Base-by-base conservation (phyloP, 2,113 vertebrate genomes). In the Tachuris rubrigastra region DNA sequence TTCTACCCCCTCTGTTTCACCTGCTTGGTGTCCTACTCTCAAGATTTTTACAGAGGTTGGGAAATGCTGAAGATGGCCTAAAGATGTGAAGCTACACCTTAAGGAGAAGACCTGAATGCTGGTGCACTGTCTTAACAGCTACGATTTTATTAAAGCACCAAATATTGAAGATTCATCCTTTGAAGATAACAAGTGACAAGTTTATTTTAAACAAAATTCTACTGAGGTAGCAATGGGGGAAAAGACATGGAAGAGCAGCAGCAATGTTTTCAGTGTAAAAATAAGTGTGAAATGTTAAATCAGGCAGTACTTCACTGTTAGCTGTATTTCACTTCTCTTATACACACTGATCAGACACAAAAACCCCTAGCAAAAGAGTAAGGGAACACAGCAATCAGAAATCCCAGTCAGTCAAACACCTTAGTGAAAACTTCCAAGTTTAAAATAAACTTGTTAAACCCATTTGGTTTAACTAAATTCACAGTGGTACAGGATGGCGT, bases 381-480 rank as follows among this genome's bases (percentile, higher is more conserved):
- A 88, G 9, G 17, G 14, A 79, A 9, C 1, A 1, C 19, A 53
- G 33, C 14, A 80, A 59, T 44, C 20, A 90, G 20, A 49, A 53
- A 47, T 39, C 18, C 9, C 33, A 81, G 58, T 23, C 56, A 69
- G 30, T 47, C 14, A 1, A 23, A 20, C 21, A 63, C 13, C 47
- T 81, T 12, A 63, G n/a, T 21, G 60, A 50, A 88, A 69, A 35
- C 35, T 79, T 55, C 2, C 9, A 67, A 56, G 41, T 88, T 50
- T 21, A 67, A 0, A 0, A 0, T 8, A 55, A 90, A 74, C 31
- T 35, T 31, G 35, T n/a, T n/a, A n/a, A n/a, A n/a, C 50, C n/a
- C 23, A 46, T 78, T 37, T 42, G 55, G 19, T 76, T 79, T 52
- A 80, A 65, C 31, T 68, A 65, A 56, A 76, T 58, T 76, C 66